Percentiles rank a stretch among this genome's conserved stretches.
These are phyloP conservation scores for Pseudococcus longispinus DNA, from an alignment of 2,888 invertebrate genomes.

Conservation along the genomic window DNA sequence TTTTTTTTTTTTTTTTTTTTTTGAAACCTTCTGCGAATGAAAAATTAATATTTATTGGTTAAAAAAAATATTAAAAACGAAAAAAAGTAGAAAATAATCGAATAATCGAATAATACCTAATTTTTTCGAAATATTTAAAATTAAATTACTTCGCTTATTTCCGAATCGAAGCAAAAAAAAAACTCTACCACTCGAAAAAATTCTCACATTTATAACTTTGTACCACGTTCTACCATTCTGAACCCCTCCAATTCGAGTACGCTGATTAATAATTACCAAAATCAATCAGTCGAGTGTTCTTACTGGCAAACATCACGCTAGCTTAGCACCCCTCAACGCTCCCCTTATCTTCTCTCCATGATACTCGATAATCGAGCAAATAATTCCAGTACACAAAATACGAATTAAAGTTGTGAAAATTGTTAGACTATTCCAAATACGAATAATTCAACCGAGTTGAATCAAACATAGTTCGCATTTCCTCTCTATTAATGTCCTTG, in stretches of 20 bases:
- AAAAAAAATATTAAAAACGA: no score
- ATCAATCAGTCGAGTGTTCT: background rate
- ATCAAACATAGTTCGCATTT: conserved; percentile 11
- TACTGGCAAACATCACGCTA: background rate
- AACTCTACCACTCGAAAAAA: background rate
- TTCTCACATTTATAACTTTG: background rate
- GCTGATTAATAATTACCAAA: conserved; percentile 14
- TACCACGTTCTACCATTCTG: background rate
- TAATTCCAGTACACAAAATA: background rate
- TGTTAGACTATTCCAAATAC: background rate
- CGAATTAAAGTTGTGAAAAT: conserved; percentile 1
- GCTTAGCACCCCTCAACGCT: background rate
- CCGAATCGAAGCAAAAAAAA: background rate
- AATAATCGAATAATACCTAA: no score
- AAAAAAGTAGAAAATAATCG: no score
- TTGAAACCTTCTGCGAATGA: no score
- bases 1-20: no score
- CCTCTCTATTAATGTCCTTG: background rate
- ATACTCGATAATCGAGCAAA: background rate
- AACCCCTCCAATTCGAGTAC: background rate
- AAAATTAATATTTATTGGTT: no score
- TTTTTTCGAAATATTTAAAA: no score
- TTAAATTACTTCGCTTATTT: no score
- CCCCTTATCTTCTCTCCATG: background rate
- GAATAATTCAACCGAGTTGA: background rate